These are phyloP conservation scores for Andinoacara biseriatus DNA, from an alignment of 2,113 vertebrate genomes.

Conservation along the genomic window DNA sequence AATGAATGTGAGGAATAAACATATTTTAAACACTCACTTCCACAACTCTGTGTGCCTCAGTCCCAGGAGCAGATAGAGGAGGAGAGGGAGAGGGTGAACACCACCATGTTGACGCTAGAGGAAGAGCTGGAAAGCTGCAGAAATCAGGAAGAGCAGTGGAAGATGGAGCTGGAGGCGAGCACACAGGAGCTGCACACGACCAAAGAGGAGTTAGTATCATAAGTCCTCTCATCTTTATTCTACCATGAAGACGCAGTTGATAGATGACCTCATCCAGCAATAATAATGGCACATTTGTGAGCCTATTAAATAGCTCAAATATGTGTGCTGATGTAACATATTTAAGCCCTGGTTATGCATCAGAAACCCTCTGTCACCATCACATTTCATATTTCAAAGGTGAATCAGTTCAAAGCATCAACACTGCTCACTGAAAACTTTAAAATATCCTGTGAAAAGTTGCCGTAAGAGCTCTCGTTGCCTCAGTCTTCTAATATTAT, in stretches of 20 bases:
- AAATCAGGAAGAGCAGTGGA: constrained; percentile 85
- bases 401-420: not conserved
- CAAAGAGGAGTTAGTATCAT: constrained; percentile 85
- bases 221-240: not conserved
- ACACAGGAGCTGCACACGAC: constrained; percentile 81
- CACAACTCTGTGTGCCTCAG: constrained; percentile 52
- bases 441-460: not conserved
- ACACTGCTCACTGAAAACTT: constrained; percentile 8
- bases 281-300: not conserved
- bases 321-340: not conserved
- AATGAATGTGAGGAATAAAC: not conserved
- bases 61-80: constrained; percentile 87
- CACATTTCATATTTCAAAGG: not conserved
- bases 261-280: not conserved
- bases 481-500: not conserved
- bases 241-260: not conserved
- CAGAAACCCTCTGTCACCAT: not conserved
- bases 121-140: constrained; percentile 86
- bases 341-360: constrained; percentile 7
- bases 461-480: not conserved
- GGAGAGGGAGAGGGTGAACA: constrained; percentile 87
- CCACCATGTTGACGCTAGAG: constrained; percentile 84
- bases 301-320: not conserved
- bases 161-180: constrained; percentile 83
- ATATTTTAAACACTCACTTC: not conserved